Evolutionary conservation across 2,797 vertebrate species (phyloP).

Genomic region (Cossypha caffra): DNA sequence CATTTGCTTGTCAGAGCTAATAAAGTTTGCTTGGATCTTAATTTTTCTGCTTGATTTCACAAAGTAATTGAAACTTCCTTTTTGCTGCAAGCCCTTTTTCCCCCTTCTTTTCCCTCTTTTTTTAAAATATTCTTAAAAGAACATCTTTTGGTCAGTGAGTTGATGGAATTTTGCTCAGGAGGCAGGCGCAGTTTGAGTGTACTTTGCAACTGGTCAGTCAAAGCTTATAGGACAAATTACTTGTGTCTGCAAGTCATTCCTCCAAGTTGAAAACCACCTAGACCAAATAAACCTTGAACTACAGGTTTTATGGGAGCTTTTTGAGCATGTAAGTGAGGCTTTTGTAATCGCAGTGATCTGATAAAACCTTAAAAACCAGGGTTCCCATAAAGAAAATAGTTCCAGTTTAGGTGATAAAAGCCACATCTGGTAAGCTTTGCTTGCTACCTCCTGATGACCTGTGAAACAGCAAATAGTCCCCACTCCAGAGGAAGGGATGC

Average conservation of each 20-base stretch:
- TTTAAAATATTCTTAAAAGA: conserved; percentile 62
- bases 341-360: conserved; percentile 44
- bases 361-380: conserved; percentile 35
- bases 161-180: conserved; percentile 68
- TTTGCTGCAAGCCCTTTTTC: conserved; percentile 26
- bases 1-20: conserved; percentile 80
- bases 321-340: conserved; percentile 46
- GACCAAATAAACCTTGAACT: conserved; percentile 52
- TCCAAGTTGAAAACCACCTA: conserved; percentile 42
- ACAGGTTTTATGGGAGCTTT: conserved; percentile 37
- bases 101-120: not conserved
- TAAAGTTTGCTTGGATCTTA: conserved; percentile 83
- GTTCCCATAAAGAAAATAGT: conserved; percentile 19
- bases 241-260: conserved; percentile 46
- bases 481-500: rapidly evolving
- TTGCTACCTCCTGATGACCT: conserved; percentile 20
- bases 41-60: conserved; percentile 83
- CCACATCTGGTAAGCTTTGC: conserved; percentile 26
- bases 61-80: conserved; percentile 84
- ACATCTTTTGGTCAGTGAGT: conserved; percentile 75
- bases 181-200: not conserved
- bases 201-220: conserved; percentile 14
- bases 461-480: not conserved
- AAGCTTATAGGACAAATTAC: conserved; percentile 42
- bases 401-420: conserved; percentile 36